Evolutionary conservation across 2,113 vertebrate genomes (phyloP).

Genomic region (Chlorocebus sabaeus): DNA sequence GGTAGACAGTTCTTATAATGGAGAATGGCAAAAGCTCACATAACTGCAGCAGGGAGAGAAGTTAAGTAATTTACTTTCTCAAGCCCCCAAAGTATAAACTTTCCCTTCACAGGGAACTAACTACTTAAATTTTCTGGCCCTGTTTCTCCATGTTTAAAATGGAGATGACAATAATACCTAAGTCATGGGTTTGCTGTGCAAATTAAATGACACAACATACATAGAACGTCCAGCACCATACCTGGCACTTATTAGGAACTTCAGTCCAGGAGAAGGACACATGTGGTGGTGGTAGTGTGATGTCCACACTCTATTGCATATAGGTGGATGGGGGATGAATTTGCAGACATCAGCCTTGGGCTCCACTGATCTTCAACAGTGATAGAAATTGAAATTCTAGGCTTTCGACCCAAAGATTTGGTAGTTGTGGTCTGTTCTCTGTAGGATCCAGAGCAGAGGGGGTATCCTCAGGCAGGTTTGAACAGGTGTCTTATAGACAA

Average conservation of each 20-base stretch:
- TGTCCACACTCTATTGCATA: neutral
- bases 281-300: accelerated
- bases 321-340: neutral
- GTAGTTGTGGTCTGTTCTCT: neutral
- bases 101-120: neutral
- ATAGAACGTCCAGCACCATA: no score
- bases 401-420: neutral
- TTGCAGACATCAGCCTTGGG: neutral
- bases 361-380: neutral
- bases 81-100: neutral
- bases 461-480: neutral
- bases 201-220: neutral
- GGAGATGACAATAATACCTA: neutral
- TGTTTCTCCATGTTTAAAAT: constrained; percentile 32
- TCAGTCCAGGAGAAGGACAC: neutral
- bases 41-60: neutral
- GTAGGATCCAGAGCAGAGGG: neutral
- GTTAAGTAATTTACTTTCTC: neutral
- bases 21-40: neutral
- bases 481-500: neutral
- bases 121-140: neutral
- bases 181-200: neutral
- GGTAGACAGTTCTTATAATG: constrained; percentile 22
- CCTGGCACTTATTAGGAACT: neutral
- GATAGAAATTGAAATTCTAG: neutral